Percentiles rank a stretch among this genome's conserved stretches.
These are phyloP conservation scores for Scyliorhinus canicula DNA, from an alignment of 2,797 vertebrate species.

Conservation along the genomic window DNA sequence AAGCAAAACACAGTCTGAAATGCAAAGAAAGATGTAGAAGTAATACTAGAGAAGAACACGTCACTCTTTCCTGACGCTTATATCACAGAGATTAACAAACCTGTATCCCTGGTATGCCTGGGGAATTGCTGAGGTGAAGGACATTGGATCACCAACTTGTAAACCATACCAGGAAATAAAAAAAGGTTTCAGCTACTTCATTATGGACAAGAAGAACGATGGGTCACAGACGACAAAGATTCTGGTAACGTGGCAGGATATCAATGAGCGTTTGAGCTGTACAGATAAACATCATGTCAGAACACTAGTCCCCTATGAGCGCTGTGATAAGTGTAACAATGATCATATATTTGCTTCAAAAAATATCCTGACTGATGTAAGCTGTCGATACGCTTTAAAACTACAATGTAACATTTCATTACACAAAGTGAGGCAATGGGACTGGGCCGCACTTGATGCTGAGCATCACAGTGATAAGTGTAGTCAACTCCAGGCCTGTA, in stretches of 20 bases:
- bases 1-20: background rate
- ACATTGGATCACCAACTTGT: background rate
- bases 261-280: background rate
- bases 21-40: background rate
- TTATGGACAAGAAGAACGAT: background rate
- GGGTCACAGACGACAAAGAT: background rate
- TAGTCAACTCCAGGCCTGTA: background rate
- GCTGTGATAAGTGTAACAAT: background rate
- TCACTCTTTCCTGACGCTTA: background rate
- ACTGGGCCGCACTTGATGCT: background rate
- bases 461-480: background rate
- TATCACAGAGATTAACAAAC: background rate
- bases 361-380: background rate
- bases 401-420: background rate
- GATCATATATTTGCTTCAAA: background rate
- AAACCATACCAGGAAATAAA: too few relatives aligned
- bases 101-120: background rate
- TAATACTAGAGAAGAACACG: background rate
- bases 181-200: background rate
- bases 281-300: background rate
- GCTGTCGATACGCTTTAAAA: background rate
- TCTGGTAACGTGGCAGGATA: background rate
- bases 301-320: background rate
- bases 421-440: background rate
- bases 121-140: background rate